These are phyloP conservation scores for Cyrtodaria siliqua DNA, from an alignment of 2,888 invertebrate genomes.

Conservation along the genomic window DNA sequence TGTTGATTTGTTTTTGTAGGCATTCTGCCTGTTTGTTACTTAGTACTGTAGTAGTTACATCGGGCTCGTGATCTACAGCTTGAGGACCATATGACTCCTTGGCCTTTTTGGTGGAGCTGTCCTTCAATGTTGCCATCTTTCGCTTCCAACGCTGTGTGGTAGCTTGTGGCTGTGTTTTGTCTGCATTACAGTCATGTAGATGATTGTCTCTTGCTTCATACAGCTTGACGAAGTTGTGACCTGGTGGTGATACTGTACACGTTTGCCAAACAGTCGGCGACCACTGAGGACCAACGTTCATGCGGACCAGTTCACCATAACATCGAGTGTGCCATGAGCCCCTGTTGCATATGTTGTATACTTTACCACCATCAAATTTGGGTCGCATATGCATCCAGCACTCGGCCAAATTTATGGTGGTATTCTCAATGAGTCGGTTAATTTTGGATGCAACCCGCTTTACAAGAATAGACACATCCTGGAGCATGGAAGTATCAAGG, in stretches of 20 bases:
- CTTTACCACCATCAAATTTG: conserved; percentile 65
- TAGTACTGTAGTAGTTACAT: too few species aligned
- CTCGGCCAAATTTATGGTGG: conserved; percentile 12
- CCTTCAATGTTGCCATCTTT: too few species aligned
- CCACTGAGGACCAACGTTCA: conserved; percentile 37
- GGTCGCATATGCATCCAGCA: conserved; percentile 49
- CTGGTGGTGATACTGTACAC: too few species aligned
- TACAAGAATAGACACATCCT: neutral
- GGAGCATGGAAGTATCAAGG: too few species aligned
- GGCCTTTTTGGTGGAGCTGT: conserved; percentile 19
- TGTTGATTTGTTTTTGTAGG: too few species aligned
- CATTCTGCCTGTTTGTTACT: too few species aligned
- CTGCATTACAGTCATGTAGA: too few species aligned
- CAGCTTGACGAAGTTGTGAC: too few species aligned
- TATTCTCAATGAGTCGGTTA: conserved; percentile 36
- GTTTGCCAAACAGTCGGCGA: conserved; percentile 24
- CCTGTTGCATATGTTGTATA: conserved; percentile 46
- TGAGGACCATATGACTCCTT: conserved; percentile 3
- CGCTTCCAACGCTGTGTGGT: too few species aligned
- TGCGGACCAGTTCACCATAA: conserved; percentile 41
- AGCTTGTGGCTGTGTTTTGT: too few species aligned
- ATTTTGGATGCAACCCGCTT: neutral
- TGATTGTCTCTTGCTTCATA: too few species aligned
- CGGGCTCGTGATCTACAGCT: too few species aligned
- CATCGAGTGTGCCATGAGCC: conserved; percentile 60